Conservation (phyloP, 2,888 invertebrate genomes). For the Perizoma flavofasciatum region DNA sequence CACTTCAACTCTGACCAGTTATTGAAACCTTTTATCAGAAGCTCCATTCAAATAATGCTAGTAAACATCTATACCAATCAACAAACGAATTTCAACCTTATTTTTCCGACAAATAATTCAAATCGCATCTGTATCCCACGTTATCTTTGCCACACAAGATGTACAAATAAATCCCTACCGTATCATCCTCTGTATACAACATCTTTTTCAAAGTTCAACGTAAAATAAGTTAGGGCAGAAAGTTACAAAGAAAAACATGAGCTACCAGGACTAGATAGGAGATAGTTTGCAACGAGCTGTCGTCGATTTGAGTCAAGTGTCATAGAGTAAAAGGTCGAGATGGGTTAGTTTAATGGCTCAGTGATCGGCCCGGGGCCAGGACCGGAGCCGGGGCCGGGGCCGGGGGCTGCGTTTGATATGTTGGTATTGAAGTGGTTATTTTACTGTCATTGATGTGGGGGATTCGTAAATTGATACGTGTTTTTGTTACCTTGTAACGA, state of each 20-base stretch:
- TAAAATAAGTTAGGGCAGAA: background rate
- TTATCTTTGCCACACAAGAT: slow-evolving; percentile 5
- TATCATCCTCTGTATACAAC: slow-evolving; percentile 14
- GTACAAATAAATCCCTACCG: slow-evolving; percentile 30
- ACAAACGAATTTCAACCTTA: slow-evolving; percentile 31
- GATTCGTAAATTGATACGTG: background rate
- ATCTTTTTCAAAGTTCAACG: slow-evolving; percentile 3
- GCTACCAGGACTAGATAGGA: slow-evolving; percentile 16
- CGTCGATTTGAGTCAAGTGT: slow-evolving; percentile 48
- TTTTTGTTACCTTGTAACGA: too few species aligned
- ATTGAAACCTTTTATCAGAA: slow-evolving; percentile 59
- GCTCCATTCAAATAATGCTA: slow-evolving; percentile 39
- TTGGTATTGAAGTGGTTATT: slow-evolving; percentile 37
- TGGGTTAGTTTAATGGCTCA: slow-evolving; percentile 71
- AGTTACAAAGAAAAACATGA: slow-evolving; percentile 2
- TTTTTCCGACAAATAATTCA: slow-evolving; percentile 3
- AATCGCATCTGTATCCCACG: slow-evolving; percentile 5
- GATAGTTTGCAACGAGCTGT: slow-evolving; percentile 41
- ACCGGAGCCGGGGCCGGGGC: too few species aligned
- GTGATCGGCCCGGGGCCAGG: slow-evolving; percentile 58
- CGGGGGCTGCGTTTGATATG: slow-evolving; percentile 65
- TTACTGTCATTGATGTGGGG: background rate
- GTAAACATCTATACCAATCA: slow-evolving; percentile 56
- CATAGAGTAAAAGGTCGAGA: slow-evolving; percentile 37
- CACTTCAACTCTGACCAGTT: slow-evolving; percentile 54